Evolutionary conservation across 2,888 invertebrate species (phyloP), one percentile per base, ranked within the genome.

Genomic region (Lepidocyrtinus sp.): DNA sequence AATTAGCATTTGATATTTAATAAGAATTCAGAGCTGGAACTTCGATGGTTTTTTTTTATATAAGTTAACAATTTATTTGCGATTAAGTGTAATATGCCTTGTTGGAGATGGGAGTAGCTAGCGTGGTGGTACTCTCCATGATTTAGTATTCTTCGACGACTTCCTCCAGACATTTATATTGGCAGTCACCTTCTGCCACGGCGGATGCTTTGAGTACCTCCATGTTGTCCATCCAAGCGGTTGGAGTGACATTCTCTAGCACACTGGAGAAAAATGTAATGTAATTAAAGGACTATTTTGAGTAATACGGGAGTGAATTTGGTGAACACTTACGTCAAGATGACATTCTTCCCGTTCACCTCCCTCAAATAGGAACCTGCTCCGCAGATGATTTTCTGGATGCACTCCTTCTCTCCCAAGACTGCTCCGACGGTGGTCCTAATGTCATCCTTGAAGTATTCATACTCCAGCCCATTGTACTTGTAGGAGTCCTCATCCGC

Each of bases 351-450:
- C 26, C 86, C 85, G 19, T 84, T 83, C 15, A 86, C 75, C 36
- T 78, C 65, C 19, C 84, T 71, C 9, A 86, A 78, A 26, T 86
- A 85, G 7, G 78, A 75, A 24, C 86, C 86, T 27, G 85, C 85
- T 9, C 83, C 82, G 59, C 86, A 86, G 22, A 84, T 84, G 5
- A 82, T 84, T 24, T 82, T 70, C 65, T 82, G 85, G 62, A 84
- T 71, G 71, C 86, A 86, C 27, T 86, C 85, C 55, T 81, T 79
- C 27, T 82, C 63, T 25, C 86, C 86, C 21, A 86, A 36, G 1
- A 83, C 79, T 21, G 86, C 86, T 3, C 85, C 85, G 19, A 85
- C 83, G 5, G 85, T 84, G 12, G 85, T 82, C 45, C 84, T 75
- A 12, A 86, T 77, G 64, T 86, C 83, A 27, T 85, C 83, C 7